Percentiles rank a stretch among this genome's conserved stretches.
These are phyloP conservation scores for Actinopyga echinites DNA, from an alignment of 53 echinoderm and acorn worm species.

Conservation along the genomic window DNA sequence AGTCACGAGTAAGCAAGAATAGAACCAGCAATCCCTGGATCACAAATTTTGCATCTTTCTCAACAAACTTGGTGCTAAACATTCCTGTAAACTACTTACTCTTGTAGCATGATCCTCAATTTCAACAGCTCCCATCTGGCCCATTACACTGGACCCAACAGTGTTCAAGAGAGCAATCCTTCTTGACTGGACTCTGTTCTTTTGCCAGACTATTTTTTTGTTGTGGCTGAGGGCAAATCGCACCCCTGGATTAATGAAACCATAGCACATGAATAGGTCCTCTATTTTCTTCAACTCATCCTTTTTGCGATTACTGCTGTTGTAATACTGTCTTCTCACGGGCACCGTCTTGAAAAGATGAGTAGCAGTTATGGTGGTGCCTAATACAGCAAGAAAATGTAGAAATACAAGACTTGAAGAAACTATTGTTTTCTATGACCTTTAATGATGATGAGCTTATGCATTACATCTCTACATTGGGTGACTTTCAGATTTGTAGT, in stretches of 20 bases:
- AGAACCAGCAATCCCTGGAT: too few relatives aligned
- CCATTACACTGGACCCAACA: slow-evolving; percentile 74
- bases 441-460: neutral
- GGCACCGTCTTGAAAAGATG: slow-evolving; percentile 87
- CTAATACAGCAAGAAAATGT: slow-evolving; percentile 23
- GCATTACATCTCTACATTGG: neutral
- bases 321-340: slow-evolving; percentile 92
- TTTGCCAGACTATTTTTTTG: slow-evolving; percentile 82
- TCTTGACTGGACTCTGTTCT: slow-evolving; percentile 71
- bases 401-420: neutral
- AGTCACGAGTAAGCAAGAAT: too few relatives aligned
- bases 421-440: neutral
- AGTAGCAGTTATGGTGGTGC: slow-evolving; percentile 81
- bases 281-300: slow-evolving; percentile 90
- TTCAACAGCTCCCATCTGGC: slow-evolving; percentile 66
- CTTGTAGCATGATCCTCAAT: slow-evolving; percentile 48
- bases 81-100: slow-evolving; percentile 21
- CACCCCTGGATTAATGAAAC: slow-evolving; percentile 60
- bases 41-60: too few relatives aligned
- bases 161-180: slow-evolving; percentile 76
- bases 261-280: slow-evolving; percentile 84
- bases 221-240: slow-evolving; percentile 88
- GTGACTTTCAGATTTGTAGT: too few relatives aligned
- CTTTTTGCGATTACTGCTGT: slow-evolving; percentile 63
- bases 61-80: too few relatives aligned